phyloP scores from a whole-genome alignment of 2,888 invertebrate species.

The Catocala nupta region DNA sequence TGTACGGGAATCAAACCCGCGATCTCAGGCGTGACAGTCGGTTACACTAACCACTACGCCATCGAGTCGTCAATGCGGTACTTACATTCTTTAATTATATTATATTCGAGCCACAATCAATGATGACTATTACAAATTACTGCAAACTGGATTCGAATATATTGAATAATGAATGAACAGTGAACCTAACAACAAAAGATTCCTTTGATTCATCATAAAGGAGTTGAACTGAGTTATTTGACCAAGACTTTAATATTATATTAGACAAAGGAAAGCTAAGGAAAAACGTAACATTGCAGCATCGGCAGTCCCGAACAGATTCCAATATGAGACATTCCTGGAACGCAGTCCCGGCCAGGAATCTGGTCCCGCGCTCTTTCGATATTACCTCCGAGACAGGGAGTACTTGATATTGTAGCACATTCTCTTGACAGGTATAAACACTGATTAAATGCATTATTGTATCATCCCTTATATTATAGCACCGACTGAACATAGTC shows the following conservation, averaged over 20 bases:
- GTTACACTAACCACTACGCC: too few relatives aligned
- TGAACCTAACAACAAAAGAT: conserved; percentile 20
- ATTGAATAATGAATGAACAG: background rate
- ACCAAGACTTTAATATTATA: conserved; percentile 46
- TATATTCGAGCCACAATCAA: too few relatives aligned
- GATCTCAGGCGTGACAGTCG: too few relatives aligned
- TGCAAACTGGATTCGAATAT: too few relatives aligned
- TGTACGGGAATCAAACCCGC: too few relatives aligned
- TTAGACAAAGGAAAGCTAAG: conserved; percentile 43
- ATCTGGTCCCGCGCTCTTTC: conserved; percentile 50
- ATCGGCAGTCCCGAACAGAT: conserved; percentile 57
- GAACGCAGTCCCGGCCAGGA: conserved; percentile 56
- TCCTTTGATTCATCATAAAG: conserved; percentile 21
- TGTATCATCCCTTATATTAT: background rate
- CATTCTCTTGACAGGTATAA: conserved; percentile 36
- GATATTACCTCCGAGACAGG: conserved; percentile 52
- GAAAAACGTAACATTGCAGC: conserved; percentile 60
- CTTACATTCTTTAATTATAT: too few relatives aligned
- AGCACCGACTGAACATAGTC: too few relatives aligned
- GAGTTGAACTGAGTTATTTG: conserved; percentile 34
- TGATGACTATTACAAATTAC: too few relatives aligned
- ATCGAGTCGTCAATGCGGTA: too few relatives aligned
- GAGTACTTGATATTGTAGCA: conserved; percentile 43
- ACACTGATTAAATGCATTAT: conserved; percentile 13
- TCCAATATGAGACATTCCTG: conserved; percentile 69